These are phyloP conservation scores for Gasterosteus nipponicus DNA, from an alignment of 2,113 vertebrate genomes.

Conservation along the genomic window DNA sequence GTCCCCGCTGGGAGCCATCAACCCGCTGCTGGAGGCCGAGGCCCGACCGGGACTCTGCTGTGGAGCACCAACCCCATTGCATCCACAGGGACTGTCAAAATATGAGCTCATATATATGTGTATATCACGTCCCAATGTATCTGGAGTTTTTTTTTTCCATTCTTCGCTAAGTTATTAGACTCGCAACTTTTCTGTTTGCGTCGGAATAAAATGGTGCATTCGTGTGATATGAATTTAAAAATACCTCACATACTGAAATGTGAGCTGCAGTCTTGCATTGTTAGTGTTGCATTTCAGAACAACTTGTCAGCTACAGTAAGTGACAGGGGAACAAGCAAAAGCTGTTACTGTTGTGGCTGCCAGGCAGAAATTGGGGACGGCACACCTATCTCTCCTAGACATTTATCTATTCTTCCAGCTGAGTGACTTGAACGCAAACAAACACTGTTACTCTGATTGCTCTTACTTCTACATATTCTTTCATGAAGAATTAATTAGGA, in stretches of 20 bases:
- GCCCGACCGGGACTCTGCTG: background rate
- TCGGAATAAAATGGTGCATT: slow-evolving; percentile 11
- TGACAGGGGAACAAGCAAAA: slow-evolving; percentile 68
- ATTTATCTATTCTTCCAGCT: slow-evolving; percentile 52
- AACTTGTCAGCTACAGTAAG: slow-evolving; percentile 62
- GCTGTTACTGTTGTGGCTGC: slow-evolving; percentile 64
- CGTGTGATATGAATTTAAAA: slow-evolving; percentile 31
- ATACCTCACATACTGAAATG: slow-evolving; percentile 37
- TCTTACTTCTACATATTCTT: slow-evolving; percentile 22
- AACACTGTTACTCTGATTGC: slow-evolving; percentile 27
- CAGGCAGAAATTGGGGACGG: slow-evolving; percentile 53
- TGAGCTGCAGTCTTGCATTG: slow-evolving; percentile 37
- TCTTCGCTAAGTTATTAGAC: background rate
- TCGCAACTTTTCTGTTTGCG: background rate
- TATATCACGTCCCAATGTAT: background rate
- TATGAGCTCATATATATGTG: background rate
- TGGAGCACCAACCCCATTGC: background rate
- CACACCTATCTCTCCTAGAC: slow-evolving; percentile 40
- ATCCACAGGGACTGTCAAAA: background rate
- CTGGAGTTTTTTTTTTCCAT: background rate
- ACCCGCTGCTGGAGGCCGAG: background rate
- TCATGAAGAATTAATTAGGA: slow-evolving; percentile 40
- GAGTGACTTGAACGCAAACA: slow-evolving; percentile 58
- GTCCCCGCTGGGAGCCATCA: background rate
- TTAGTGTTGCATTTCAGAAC: slow-evolving; percentile 52